phyloP scores from a whole-genome alignment of 1,140 invertebrate genomes.

The Papilio glaucus region DNA sequence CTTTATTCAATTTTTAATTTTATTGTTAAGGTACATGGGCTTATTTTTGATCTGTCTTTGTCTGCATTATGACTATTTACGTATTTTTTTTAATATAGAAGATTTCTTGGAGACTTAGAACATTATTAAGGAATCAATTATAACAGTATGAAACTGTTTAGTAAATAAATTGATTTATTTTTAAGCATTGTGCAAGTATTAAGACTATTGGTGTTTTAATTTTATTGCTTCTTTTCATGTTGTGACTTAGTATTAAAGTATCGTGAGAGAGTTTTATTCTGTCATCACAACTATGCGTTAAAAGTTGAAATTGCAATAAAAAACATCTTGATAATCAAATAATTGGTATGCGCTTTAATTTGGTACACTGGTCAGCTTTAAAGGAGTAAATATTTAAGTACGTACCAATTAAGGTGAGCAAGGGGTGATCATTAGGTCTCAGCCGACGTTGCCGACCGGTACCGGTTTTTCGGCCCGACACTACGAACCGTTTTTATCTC shows the following conservation, averaged over 20 bases:
- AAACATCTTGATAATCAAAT: slow-evolving; percentile 2
- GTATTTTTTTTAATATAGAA: too few relatives aligned
- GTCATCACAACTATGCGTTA: not conserved
- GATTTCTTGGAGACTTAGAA: too few relatives aligned
- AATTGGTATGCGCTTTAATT: not conserved
- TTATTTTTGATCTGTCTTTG: too few relatives aligned
- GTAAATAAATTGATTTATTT: too few relatives aligned
- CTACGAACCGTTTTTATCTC: slow-evolving; percentile 27
- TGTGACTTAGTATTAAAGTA: not conserved
- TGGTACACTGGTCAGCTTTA: not conserved
- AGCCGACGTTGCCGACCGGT: not conserved
- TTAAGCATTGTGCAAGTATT: too few relatives aligned
- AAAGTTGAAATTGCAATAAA: not conserved
- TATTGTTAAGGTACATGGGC: too few relatives aligned
- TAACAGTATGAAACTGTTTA: too few relatives aligned
- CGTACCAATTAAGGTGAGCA: slow-evolving; percentile 24
- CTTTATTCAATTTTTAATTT: too few relatives aligned
- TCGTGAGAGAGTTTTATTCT: not conserved
- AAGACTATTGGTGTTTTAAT: too few relatives aligned
- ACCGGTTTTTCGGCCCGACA: slow-evolving; percentile 25
- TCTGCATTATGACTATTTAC: too few relatives aligned
- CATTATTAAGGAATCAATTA: too few relatives aligned
- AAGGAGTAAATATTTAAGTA: slow-evolving; percentile 31
- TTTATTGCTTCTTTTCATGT: not conserved
- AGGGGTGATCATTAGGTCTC: slow-evolving; percentile 9